A percentile compares a stretch with the other conserved stretches of the same genome.
Conservation (phyloP, 2,888 invertebrate species). For the Mechanitis messenoides region DNA sequence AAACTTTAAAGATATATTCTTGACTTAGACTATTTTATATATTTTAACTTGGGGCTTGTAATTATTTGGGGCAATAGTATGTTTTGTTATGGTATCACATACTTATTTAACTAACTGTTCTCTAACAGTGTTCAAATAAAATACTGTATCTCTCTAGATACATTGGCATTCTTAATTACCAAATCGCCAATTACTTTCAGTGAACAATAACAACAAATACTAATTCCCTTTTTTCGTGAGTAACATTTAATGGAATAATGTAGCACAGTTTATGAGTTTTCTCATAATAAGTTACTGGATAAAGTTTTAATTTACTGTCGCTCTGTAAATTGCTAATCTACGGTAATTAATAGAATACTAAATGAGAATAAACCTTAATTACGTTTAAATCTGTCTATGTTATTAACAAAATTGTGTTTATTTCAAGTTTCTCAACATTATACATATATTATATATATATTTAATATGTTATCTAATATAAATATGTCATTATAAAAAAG, state of each 20-base stretch:
- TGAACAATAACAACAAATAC: conserved; percentile 2
- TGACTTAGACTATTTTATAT: too few relatives aligned
- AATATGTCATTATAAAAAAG: too few relatives aligned
- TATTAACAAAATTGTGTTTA: not conserved
- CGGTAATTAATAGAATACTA: conserved; percentile 6
- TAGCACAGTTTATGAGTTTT: conserved; percentile 13
- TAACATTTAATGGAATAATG: conserved; percentile 22
- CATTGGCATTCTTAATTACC: not conserved
- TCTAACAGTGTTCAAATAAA: too few relatives aligned
- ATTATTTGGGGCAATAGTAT: too few relatives aligned
- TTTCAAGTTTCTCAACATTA: too few relatives aligned
- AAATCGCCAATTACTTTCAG: not conserved
- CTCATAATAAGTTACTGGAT: conserved; percentile 7
- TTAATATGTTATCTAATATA: too few relatives aligned
- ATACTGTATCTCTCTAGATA: too few relatives aligned
- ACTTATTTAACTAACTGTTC: too few relatives aligned
- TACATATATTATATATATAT: too few relatives aligned
- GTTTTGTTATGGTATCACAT: too few relatives aligned
- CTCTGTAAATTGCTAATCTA: conserved; percentile 4
- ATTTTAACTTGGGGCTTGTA: too few relatives aligned
- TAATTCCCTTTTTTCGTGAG: conserved; percentile 16
- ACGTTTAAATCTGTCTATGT: not conserved
- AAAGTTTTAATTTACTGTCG: conserved; percentile 7
- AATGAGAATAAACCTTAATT: not conserved
- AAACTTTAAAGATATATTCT: too few relatives aligned